Evolutionary conservation across 2,797 vertebrate species (phyloP).

Genomic region (Sciurus carolinensis): DNA sequence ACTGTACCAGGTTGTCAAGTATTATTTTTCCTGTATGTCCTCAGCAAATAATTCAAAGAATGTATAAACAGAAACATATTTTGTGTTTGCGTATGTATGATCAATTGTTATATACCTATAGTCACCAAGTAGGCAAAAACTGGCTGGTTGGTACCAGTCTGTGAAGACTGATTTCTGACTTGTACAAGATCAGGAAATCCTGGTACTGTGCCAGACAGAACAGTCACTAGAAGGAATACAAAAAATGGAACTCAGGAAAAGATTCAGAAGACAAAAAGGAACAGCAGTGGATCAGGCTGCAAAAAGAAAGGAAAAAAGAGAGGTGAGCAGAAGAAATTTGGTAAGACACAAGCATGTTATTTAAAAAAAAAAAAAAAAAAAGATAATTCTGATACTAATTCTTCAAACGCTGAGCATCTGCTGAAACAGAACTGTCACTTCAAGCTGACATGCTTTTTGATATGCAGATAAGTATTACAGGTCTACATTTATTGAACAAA

Average conservation of each 20-base stretch:
- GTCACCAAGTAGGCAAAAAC: neutral
- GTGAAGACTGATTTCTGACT: neutral
- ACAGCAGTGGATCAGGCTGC: neutral
- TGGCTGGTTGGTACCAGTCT: neutral
- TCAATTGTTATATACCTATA: neutral
- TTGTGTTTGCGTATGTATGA: neutral
- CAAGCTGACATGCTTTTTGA: neutral
- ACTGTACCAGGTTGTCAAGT: neutral
- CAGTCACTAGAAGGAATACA: neutral
- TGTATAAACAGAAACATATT: neutral
- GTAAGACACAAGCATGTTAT: neutral
- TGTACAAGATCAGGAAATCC: neutral
- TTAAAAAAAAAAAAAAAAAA: neutral
- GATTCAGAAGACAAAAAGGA: neutral
- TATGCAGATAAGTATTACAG: neutral
- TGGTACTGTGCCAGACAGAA: neutral
- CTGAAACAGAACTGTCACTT: neutral
- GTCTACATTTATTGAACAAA: neutral
- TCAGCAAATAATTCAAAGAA: neutral
- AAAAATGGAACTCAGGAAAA: neutral
- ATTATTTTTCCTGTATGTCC: neutral
- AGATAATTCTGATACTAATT: neutral
- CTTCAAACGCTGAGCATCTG: neutral
- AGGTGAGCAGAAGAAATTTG: neutral
- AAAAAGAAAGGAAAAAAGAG: neutral